Evolutionary conservation across 2,888 invertebrate genomes (phyloP).

Genomic region (Pimpla rufipes): DNA sequence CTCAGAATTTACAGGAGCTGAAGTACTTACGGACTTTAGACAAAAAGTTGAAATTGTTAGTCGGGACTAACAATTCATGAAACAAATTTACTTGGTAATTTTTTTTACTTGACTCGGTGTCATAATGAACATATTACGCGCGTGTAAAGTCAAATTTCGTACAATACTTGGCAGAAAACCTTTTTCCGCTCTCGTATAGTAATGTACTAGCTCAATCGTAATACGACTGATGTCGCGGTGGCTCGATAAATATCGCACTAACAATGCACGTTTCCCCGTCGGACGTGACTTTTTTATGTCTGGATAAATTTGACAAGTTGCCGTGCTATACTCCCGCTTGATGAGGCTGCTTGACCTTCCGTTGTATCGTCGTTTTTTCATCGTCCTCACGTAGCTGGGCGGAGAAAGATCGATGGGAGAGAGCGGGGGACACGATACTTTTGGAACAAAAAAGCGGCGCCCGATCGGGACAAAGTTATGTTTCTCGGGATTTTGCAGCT

Average conservation of each 20-base stretch:
- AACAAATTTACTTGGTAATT: no score
- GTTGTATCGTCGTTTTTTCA: not conserved
- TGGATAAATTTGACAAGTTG: conserved; percentile 6
- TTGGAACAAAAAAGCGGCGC: not conserved
- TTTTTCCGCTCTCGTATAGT: no score
- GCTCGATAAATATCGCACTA: conserved; percentile 13
- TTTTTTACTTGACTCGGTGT: no score
- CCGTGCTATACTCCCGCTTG: not conserved
- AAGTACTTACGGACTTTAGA: no score
- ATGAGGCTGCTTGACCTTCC: conserved; percentile 7
- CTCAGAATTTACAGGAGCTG: no score
- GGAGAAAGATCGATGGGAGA: not conserved
- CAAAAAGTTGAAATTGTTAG: no score
- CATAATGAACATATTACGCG: no score
- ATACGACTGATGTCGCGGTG: conserved; percentile 3
- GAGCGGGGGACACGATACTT: conserved; percentile 2
- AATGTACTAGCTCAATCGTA: no score
- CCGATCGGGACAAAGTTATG: conserved; percentile 24
- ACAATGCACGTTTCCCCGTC: not conserved
- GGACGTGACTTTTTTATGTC: conserved; percentile 10
- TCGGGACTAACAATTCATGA: no score
- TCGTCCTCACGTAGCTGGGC: no score
- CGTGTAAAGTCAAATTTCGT: no score
- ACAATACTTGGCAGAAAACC: no score
- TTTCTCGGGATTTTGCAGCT: not conserved